Evolutionary conservation across 2,113 vertebrate species (phyloP), one percentile per base, ranked within the genome.

Genomic region (Cottus gobio): DNA sequence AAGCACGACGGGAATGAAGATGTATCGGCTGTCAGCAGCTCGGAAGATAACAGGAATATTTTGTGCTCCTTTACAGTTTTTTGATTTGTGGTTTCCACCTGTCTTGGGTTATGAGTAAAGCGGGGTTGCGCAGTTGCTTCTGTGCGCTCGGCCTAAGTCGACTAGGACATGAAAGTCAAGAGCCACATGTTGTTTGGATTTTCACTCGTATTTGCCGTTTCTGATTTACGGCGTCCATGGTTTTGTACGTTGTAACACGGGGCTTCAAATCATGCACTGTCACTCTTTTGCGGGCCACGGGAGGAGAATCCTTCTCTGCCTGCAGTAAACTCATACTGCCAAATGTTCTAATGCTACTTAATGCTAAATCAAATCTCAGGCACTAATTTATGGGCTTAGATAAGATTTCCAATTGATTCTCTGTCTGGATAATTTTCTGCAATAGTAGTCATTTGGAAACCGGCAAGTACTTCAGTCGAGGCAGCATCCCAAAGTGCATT

Each of bases 1-100:
- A 60, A 80, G 60, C 48, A 30, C 34, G 62, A 71, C 7, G 77
- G 72, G 70, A 83, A 88, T 90, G 78, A 90, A 94, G 90, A 92
- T 18, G 58, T 82, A 85, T 85, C n/a, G 61, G 60, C 85, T 87
- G 87, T 89, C 88, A 83, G 73, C 66, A 50, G 84, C 81, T 68
- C 52, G 20, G 61, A 54, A 80, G 87, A 90, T 91, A 90, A 86
- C 81, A 71, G 80, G 79, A 87, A 87, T 90, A 86, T 86, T 92
- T 89, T 71, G 64, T 81, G 67, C 68, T 85, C 52, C 75, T 84
- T 81, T 83, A 75, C 71, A 72, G 71, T 85, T 79, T 82, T 68
- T 70, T 90, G 87, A 93, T 91, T 88, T 91, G 87, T 90, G 85
- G 77, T 77, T 85, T 87, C 85, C 87, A 85, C 89, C 87, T 93